Evolutionary conservation across 2,113 vertebrate genomes (phyloP), one percentile per base, ranked within the genome.

Genomic region (Clupea harengus): DNA sequence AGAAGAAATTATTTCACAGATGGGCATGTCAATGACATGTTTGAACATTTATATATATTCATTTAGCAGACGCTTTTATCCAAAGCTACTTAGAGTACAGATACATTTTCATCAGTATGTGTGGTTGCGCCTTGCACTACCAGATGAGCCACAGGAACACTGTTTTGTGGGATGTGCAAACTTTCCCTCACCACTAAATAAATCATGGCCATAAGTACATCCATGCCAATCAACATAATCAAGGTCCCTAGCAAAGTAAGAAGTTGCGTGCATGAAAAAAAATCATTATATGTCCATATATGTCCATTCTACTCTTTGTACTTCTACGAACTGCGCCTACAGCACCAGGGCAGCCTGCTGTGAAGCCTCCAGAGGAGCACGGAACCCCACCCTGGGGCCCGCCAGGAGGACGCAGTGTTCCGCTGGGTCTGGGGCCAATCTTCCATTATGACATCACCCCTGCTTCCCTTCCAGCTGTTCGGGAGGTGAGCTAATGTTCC

Each of bases 391-490:
- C 72, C 11, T 32, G 72, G 72, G 28, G 28, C 72, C 72, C 0
- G 28, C 11, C 28, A 39, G 28, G 28, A 78, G 72, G 15, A 13
- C 10, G 25, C 72, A 44, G 72, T 32, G 28, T 78, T 78, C 28
- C 72, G 4, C 10, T 78, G 72, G 72, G 72, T 78, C 72, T 78
- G 72, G 72, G 72, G 72, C 72, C 72, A 44, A 78, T 78, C 72
- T 39, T 78, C 72, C 72, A 39, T 78, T 15, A 78, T 78, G 72
- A 78, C 72, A 78, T 78, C 72, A 78, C 72, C 72, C 72, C 72
- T 78, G 28, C 72, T 4, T 32, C 72, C 15, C 72, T 78, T 78
- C 72, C 72, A 78, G 72, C 72, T 78, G 32, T 78, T 78, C 72
- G 18, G 32, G 72, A 78, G 32, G 25, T 75, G 67, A 75, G 28